Evolutionary conservation across 2,888 invertebrate genomes (phyloP), one percentile per base, ranked within the genome.

Genomic region (Podotricha telesiphe): DNA sequence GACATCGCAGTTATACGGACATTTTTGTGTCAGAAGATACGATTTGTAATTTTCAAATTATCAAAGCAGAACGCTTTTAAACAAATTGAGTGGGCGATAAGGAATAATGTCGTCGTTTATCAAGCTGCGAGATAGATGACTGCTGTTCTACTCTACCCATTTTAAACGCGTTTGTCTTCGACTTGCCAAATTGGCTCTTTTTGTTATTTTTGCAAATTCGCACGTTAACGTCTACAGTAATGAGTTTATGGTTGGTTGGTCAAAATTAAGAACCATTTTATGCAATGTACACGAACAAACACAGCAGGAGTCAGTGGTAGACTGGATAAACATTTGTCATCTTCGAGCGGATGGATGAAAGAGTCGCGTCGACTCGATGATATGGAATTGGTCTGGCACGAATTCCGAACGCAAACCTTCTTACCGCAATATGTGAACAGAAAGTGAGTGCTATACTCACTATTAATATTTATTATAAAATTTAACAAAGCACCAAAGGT

Each of bases 41-140:
- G 91, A 92, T 92, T 93, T 92, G 91, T 92, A 92, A 92, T 92
- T 92, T 85, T 89, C 87, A 91, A 92, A 93, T 93, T 91, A 93
- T 93, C 89, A 92, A 92, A 91, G 91, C 89, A 91, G 86, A 91
- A 90, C 88, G 92, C 91, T 93, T 91, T 93, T 91, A 91, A 91
- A 93, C 91, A 93, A 93, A 93, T 93, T 92, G 93, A 93, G 92
- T 91, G 88, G 91, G 91, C 90, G 93, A 93, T 92, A 93, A 93
- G 90, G 87, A 92, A 90, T 92, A 93, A 93, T 92, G 93, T 91
- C 91, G 91, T 90, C 92, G 89, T 93, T 92, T 93, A 91, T 93
- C 93, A 92, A 90, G 89, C 87, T 85, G 84, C 79, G 84, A 91
- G 92, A 93, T 92, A 89, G 91, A 93, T 93, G 88, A 88, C 85